These are phyloP conservation scores for Dicaeum eximium DNA, from an alignment of 2,113 vertebrate species.

Conservation along the genomic window DNA sequence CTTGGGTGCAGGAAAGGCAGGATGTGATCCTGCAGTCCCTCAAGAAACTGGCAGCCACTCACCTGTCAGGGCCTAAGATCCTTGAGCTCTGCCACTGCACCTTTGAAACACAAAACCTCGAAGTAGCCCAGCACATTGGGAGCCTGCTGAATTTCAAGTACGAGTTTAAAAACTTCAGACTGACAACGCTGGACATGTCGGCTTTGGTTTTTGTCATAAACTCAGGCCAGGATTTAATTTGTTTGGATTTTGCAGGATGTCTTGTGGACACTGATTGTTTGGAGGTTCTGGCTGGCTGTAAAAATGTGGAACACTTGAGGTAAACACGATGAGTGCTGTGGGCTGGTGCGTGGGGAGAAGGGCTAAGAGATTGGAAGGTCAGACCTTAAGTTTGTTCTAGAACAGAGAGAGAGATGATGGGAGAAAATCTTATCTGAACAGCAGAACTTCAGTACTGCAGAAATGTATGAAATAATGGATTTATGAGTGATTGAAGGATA, in stretches of 20 bases:
- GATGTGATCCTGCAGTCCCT: slow-evolving; percentile 68
- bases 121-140: slow-evolving; percentile 67
- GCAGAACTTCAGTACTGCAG: neutral
- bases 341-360: neutral
- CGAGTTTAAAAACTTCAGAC: slow-evolving; percentile 81
- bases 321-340: slow-evolving; percentile 18
- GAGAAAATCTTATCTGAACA: neutral
- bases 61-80: slow-evolving; percentile 86
- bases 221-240: slow-evolving; percentile 48
- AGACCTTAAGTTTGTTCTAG: neutral
- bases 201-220: slow-evolving; percentile 79
- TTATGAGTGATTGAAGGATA: neutral
- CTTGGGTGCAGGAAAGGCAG: slow-evolving; percentile 75
- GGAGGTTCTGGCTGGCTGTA: slow-evolving; percentile 75
- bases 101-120: slow-evolving; percentile 77
- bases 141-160: slow-evolving; percentile 67
- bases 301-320: slow-evolving; percentile 79
- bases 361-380: neutral
- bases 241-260: slow-evolving; percentile 84
- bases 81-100: slow-evolving; percentile 83
- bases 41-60: slow-evolving; percentile 65
- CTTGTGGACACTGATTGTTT: slow-evolving; percentile 79
- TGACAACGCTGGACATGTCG: slow-evolving; percentile 77
- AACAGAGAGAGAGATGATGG: neutral
- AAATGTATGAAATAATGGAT: neutral